Percentiles rank a stretch among this genome's conserved stretches.
These are phyloP conservation scores for Chaitophorus viminalis DNA, from an alignment of 2,888 invertebrate species.

Conservation along the genomic window DNA sequence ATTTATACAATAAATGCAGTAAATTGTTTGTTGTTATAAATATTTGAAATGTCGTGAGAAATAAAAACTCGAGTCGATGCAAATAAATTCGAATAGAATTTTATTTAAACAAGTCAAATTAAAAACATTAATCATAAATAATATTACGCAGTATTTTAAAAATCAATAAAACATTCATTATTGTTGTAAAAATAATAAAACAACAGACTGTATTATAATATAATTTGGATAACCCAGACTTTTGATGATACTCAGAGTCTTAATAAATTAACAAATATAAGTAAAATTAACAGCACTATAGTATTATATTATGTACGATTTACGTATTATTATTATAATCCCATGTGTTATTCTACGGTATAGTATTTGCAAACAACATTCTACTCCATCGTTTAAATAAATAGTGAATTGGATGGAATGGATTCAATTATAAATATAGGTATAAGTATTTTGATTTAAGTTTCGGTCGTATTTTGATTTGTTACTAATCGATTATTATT, in stretches of 20 bases:
- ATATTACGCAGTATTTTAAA: not conserved
- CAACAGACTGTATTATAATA: not conserved
- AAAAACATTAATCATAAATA: constrained; percentile 35
- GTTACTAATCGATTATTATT: not conserved
- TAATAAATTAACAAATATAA: constrained; percentile 8
- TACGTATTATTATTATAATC: not conserved
- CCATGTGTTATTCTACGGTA: not conserved
- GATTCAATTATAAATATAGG: no score
- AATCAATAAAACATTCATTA: constrained; percentile 2
- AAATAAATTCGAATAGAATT: not conserved
- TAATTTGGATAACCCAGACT: not conserved
- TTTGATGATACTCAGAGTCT: not conserved
- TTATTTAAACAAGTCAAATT: constrained; percentile 41
- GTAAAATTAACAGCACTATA: not conserved
- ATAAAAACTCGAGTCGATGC: constrained; percentile 19
- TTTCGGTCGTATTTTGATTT: not conserved
- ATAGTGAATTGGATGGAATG: not conserved
- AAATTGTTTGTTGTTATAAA: not conserved
- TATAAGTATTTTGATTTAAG: not conserved
- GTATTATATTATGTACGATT: not conserved
- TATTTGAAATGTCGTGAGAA: constrained; percentile 1
- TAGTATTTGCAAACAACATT: not conserved
- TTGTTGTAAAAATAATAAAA: not conserved
- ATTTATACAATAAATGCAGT: not conserved
- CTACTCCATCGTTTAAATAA: not conserved